phyloP scores from a whole-genome alignment of 1,140 invertebrate species.

The Holotrichia oblita region DNA sequence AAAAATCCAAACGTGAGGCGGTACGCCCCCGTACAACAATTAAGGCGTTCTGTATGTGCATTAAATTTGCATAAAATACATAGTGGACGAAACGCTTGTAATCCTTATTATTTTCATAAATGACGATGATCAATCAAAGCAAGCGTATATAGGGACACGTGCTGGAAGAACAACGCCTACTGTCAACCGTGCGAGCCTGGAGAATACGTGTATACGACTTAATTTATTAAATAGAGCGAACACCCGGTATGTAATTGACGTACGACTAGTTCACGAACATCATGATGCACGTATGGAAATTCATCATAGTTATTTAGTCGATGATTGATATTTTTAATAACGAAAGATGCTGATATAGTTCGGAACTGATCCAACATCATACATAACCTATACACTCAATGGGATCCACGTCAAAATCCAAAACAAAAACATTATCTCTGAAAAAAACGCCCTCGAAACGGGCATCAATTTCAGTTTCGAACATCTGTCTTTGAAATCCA shows the following conservation, averaged over 20 bases:
- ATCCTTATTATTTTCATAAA: too few relatives aligned
- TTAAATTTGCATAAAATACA: constrained; percentile 30
- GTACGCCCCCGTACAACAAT: background rate
- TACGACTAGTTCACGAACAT: background rate
- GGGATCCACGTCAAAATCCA: too few relatives aligned
- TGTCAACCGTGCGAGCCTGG: background rate
- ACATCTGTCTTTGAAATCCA: constrained; percentile 13
- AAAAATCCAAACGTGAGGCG: too few relatives aligned
- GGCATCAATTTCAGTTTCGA: constrained; percentile 7
- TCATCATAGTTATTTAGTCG: background rate
- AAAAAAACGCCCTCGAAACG: background rate
- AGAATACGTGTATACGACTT: constrained; percentile 17
- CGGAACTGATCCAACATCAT: too few relatives aligned
- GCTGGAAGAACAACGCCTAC: background rate
- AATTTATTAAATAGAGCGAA: constrained; percentile 19
- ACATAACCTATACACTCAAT: too few relatives aligned
- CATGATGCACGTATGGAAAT: background rate
- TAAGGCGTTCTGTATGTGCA: background rate
- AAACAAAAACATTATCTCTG: background rate
- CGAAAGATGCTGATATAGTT: too few relatives aligned
- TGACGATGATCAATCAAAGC: constrained; percentile 15
- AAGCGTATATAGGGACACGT: constrained; percentile 14
- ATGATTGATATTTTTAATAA: constrained; percentile 10
- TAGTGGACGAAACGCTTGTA: background rate
- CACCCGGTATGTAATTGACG: constrained; percentile 19